Evolutionary conservation across 1,140 invertebrate species (phyloP).

Genomic region (Cataglyphis hispanica): DNA sequence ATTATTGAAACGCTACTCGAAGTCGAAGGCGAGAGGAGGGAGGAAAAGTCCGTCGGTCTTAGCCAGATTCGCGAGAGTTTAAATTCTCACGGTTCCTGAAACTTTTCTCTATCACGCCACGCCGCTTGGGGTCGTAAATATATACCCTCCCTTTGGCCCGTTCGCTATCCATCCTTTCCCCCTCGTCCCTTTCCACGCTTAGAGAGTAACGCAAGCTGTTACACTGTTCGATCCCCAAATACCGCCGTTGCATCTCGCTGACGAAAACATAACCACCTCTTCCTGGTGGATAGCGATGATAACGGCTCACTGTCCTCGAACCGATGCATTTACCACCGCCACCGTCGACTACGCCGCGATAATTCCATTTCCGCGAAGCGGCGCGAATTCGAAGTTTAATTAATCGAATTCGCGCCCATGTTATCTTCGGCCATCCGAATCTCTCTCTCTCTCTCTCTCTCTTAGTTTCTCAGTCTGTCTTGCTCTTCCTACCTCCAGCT

Average conservation of each 20-base stretch:
- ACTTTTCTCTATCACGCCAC: slow-evolving; percentile 75
- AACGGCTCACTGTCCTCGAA: slow-evolving; percentile 59
- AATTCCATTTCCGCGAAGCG: slow-evolving; percentile 83
- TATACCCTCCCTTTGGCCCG: slow-evolving; percentile 69
- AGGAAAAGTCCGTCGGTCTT: slow-evolving; percentile 68
- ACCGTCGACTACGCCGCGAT: slow-evolving; percentile 72
- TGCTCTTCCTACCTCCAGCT: not conserved
- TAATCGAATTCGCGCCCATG: slow-evolving; percentile 80
- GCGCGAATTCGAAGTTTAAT: slow-evolving; percentile 84
- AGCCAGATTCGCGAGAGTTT: slow-evolving; percentile 73
- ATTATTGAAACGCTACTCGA: slow-evolving; percentile 70
- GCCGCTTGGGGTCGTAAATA: slow-evolving; percentile 69
- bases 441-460: not conserved
- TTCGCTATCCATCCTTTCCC: slow-evolving; percentile 21
- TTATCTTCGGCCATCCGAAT: slow-evolving; percentile 40
- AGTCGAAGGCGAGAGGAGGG: slow-evolving; percentile 19
- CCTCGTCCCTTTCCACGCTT: not conserved
- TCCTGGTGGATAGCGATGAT: slow-evolving; percentile 1
- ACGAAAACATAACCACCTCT: slow-evolving; percentile 9
- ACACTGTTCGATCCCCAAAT: slow-evolving; percentile 32
- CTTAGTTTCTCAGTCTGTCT: not conserved
- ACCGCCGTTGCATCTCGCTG: slow-evolving; percentile 14
- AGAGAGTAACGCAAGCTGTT: slow-evolving; percentile 58
- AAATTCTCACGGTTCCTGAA: slow-evolving; percentile 76
- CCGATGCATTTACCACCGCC: slow-evolving; percentile 28